Conservation (phyloP, 2,113 vertebrate genomes). For the Microtus ochrogaster region DNA sequence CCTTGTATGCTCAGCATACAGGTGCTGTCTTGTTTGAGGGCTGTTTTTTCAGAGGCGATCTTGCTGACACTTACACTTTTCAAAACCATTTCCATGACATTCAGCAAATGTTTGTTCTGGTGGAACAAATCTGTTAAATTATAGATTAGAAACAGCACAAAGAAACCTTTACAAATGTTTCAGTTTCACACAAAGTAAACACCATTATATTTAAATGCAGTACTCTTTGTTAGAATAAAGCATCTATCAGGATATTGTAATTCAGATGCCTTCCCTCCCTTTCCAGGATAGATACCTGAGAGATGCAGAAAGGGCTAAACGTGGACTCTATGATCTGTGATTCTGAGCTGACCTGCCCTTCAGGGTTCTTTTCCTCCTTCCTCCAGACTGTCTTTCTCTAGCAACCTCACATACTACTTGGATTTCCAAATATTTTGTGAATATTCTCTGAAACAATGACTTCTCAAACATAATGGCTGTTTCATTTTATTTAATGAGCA, state of each 20-base stretch:
- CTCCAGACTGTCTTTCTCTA: neutral
- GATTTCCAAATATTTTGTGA: neutral
- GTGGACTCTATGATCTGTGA: neutral
- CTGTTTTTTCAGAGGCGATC: conserved; percentile 42
- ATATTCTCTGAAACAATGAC: neutral
- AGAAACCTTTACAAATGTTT: conserved; percentile 70
- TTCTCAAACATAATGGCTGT: neutral
- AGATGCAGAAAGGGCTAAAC: neutral
- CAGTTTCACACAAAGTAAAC: conserved; percentile 53
- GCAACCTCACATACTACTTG: fast-evolving
- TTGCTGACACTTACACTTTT: conserved; percentile 73
- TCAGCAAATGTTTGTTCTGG: conserved; percentile 73
- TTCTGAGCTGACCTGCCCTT: neutral
- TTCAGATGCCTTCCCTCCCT: neutral
- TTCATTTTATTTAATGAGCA: neutral
- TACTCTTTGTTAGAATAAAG: conserved; percentile 47
- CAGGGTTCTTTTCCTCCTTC: neutral
- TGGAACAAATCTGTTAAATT: conserved; percentile 79
- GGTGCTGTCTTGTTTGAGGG: conserved; percentile 45
- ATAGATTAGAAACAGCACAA: conserved; percentile 76
- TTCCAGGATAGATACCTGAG: neutral
- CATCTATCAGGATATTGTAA: neutral
- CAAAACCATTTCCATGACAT: conserved; percentile 68
- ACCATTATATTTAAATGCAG: conserved; percentile 58
- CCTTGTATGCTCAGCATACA: neutral